These are phyloP conservation scores for Hybognathus amarus DNA, from an alignment of 2,797 vertebrate genomes.

Conservation along the genomic window DNA sequence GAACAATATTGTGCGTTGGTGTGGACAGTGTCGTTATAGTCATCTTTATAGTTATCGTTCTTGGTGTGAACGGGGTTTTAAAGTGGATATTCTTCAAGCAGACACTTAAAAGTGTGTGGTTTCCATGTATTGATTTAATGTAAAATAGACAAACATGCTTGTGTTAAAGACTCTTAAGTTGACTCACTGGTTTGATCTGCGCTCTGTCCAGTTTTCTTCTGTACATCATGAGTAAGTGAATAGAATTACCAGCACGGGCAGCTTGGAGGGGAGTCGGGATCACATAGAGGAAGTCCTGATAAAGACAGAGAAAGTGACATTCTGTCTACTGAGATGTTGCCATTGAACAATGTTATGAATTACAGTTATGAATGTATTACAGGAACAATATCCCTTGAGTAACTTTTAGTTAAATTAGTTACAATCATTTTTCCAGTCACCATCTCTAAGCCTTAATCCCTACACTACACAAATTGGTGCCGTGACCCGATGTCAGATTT, in stretches of 20 bases:
- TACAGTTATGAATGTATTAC: not conserved
- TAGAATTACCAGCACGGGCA: constrained; percentile 90
- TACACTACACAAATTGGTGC: not conserved
- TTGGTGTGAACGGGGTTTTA: not conserved
- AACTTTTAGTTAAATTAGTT: not conserved
- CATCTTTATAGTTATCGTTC: not conserved
- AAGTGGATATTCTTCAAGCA: not conserved
- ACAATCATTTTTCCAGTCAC: not conserved
- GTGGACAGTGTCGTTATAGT: too few relatives aligned
- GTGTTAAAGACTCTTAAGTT: not conserved
- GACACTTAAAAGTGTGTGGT: not conserved
- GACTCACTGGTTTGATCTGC: constrained; percentile 92
- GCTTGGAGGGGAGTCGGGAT: constrained; percentile 87
- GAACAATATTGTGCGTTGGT: not conserved
- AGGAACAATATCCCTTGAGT: not conserved
- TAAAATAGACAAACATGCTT: not conserved
- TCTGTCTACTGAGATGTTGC: not conserved
- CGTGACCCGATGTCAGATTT: not conserved
- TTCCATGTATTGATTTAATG: not conserved
- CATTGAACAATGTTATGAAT: not conserved
- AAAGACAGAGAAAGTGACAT: not conserved
- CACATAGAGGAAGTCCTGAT: constrained; percentile 89
- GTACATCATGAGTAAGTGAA: constrained; percentile 92
- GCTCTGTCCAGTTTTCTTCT: constrained; percentile 92
- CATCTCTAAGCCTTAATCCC: not conserved